Percentiles rank a stretch among this genome's conserved stretches.
phyloP scores from a whole-genome alignment of 2,888 invertebrate species.

The Geotrupes spiniger region DNA sequence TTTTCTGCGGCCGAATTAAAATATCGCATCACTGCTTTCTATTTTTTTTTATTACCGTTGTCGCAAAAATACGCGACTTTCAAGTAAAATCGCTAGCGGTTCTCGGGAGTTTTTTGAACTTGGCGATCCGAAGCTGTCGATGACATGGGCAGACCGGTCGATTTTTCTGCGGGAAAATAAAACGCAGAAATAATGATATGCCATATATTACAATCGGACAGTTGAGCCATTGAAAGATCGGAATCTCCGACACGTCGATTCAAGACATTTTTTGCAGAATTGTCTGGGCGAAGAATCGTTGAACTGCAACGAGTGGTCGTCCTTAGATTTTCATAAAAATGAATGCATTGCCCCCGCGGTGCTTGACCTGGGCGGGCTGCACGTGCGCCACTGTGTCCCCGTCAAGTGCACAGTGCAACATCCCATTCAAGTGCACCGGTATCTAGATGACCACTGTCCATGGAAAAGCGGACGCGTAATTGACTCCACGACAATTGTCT shows the following conservation, averaged over 20 bases:
- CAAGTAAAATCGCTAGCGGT: too few relatives aligned
- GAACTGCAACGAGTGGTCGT: conserved; percentile 50
- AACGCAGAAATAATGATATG: conserved; percentile 17
- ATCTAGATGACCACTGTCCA: too few relatives aligned
- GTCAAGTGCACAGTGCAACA: conserved; percentile 23
- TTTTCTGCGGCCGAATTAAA: too few relatives aligned
- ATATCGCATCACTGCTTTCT: too few relatives aligned
- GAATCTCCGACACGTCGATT: conserved; percentile 29
- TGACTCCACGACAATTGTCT: too few relatives aligned
- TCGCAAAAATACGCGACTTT: too few relatives aligned
- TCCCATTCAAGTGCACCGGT: too few relatives aligned
- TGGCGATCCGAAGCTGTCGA: too few relatives aligned
- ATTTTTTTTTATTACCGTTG: too few relatives aligned
- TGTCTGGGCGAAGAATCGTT: conserved; percentile 31
- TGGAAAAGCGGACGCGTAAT: too few relatives aligned
- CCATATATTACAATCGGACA: conserved; percentile 22
- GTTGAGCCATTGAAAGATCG: conserved; percentile 24
- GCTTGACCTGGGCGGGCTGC: conserved; percentile 38
- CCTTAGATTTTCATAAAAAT: conserved; percentile 57
- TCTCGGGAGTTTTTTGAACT: too few relatives aligned
- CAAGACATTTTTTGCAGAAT: conserved; percentile 27
- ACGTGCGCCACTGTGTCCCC: conserved; percentile 31
- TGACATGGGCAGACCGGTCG: too few relatives aligned
- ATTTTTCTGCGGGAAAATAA: background rate
- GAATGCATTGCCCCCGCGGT: conserved; percentile 52